Percentiles rank a stretch among this genome's conserved stretches.
These are phyloP conservation scores for Ericerus pela DNA, from an alignment of 1,140 invertebrate genomes.

Conservation along the genomic window DNA sequence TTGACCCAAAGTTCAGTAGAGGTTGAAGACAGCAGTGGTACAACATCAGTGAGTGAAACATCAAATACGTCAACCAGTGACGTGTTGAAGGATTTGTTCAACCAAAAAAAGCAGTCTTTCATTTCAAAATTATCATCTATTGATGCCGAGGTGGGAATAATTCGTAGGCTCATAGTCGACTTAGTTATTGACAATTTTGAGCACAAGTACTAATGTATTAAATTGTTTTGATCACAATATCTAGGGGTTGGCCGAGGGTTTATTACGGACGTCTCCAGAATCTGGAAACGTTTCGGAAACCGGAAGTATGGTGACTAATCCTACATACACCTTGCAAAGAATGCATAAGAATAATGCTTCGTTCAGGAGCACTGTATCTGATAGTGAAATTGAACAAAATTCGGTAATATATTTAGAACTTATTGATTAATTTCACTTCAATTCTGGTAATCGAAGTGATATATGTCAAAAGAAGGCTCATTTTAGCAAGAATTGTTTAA, in stretches of 20 bases:
- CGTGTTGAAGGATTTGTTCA: slow-evolving; percentile 76
- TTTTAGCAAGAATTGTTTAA: no score
- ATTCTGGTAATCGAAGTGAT: no score
- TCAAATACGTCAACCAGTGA: slow-evolving; percentile 46
- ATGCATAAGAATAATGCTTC: slow-evolving; percentile 39
- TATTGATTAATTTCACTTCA: not conserved
- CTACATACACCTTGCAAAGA: slow-evolving; percentile 38
- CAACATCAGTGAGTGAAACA: not conserved
- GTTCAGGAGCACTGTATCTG: slow-evolving; percentile 76
- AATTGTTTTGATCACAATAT: not conserved
- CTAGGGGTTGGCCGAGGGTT: slow-evolving; percentile 12
- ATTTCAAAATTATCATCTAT: slow-evolving; percentile 74
- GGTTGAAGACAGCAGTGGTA: slow-evolving; percentile 40
- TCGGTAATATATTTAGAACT: slow-evolving; percentile 25
- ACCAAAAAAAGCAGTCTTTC: slow-evolving; percentile 69
- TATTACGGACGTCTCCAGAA: slow-evolving; percentile 39
- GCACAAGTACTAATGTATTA: not conserved
- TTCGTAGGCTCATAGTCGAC: not conserved
- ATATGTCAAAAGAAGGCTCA: no score
- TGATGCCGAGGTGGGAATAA: slow-evolving; percentile 64
- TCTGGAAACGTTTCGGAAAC: slow-evolving; percentile 42
- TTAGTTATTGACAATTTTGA: not conserved
- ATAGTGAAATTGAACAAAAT: slow-evolving; percentile 72
- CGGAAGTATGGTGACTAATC: slow-evolving; percentile 60
- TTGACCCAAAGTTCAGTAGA: slow-evolving; percentile 22